Evolutionary conservation across 2,797 vertebrate genomes (phyloP), one percentile per base, ranked within the genome.

Genomic region (Triplophysa bombifrons): DNA sequence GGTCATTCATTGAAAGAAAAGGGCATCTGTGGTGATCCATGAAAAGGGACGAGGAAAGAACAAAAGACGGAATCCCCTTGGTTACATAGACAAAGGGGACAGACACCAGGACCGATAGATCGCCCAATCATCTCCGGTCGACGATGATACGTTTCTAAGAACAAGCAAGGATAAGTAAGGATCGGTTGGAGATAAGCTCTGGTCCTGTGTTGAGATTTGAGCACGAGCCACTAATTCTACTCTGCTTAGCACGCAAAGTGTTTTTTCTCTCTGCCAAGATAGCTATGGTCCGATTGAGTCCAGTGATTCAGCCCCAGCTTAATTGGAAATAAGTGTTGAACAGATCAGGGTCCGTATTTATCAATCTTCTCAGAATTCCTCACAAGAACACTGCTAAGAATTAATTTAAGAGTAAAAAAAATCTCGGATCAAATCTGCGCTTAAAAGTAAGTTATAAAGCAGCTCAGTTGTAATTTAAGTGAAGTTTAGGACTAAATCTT

Each of bases 21-120:
- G 91, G 92, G 95, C 97, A 98, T 96, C 96, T 98, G 97, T 97
- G 96, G 96, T 96, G 95, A 95, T 89, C 89, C 92, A 90, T 94
- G 92, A 94, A 94, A 94, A 94, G 82, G 89, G 67, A 91, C 87
- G 88, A 85, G 94, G 89, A 86, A 84, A 87, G 91, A 96, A 86
- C 94, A 90, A 92, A 92, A 88, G 90, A 74, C 83, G 84, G 86
- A 90, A 91, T 90, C 91, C 85, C 86, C 89, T 88, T 82, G 87
- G 89, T 84, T 38, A 41, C 25, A 91, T 92, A 94, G 88, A 94
- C 93, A 95, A 94, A 93, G 83, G 90, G 88, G 86, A 86, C 89
- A 89, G 89, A 91, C 87, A 92, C 92, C 91, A 93, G 92, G 90
- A 89, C 87, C 79, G 84, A 88, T 93, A 92, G 83, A 93, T 89